phyloP scores from a whole-genome alignment of 2,888 invertebrate genomes.

The Pseudococcus jackbeardsleyi region DNA sequence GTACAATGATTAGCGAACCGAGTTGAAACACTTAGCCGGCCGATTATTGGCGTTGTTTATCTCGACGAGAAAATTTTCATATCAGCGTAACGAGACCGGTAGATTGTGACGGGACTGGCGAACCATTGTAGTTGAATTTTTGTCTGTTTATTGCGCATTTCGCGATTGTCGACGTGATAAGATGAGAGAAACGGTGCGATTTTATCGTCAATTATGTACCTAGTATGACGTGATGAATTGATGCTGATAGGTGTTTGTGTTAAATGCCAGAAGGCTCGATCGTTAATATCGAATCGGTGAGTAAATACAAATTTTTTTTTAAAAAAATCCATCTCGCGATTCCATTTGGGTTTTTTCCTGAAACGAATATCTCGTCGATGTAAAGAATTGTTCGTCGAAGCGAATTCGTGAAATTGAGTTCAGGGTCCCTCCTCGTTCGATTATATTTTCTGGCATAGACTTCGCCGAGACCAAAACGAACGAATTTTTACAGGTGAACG shows the following conservation, averaged over 20 bases:
- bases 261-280: background rate
- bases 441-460: background rate
- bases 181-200: background rate
- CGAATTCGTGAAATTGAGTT: background rate
- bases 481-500: slow-evolving; percentile 21
- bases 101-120: background rate
- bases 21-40: background rate
- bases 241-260: background rate
- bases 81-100: background rate
- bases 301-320: background rate
- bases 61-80: background rate
- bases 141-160: slow-evolving; percentile 41
- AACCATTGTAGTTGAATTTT: background rate
- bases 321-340: background rate
- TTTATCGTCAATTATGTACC: slow-evolving; percentile 21
- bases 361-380: background rate
- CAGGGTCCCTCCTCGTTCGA: background rate
- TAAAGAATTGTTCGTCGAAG: background rate
- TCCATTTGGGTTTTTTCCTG: background rate
- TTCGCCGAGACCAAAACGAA: background rate
- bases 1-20: background rate
- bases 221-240: background rate
- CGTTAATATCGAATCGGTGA: background rate
- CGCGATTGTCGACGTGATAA: background rate
- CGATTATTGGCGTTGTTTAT: slow-evolving; percentile 5